Percentiles rank a stretch among this genome's conserved stretches.
These are phyloP conservation scores for Lomographa bimaculata DNA, from an alignment of 2,888 invertebrate species.

Conservation along the genomic window DNA sequence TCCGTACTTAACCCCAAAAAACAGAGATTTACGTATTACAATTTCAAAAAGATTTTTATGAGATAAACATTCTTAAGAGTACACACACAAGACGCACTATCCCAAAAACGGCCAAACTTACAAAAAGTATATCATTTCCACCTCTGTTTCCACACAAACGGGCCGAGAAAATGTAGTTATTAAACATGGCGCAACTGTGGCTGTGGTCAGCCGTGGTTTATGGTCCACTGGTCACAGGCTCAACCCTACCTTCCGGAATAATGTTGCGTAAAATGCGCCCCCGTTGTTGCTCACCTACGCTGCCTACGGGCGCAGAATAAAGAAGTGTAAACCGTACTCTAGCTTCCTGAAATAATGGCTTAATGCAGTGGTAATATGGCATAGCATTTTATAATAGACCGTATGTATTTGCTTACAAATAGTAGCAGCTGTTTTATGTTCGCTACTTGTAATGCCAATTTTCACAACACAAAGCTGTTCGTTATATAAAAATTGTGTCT, in stretches of 20 bases:
- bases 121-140: neutral
- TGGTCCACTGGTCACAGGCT: constrained; percentile 28
- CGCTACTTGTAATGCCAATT: too few species aligned
- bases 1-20: too few species aligned
- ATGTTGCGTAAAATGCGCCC: constrained; percentile 79
- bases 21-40: too few species aligned
- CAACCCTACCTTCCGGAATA: constrained; percentile 48
- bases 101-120: neutral
- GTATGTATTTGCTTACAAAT: too few species aligned
- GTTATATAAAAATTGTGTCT: too few species aligned
- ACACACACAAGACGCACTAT: neutral
- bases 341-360: constrained; percentile 1
- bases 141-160: constrained; percentile 7
- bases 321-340: constrained; percentile 6
- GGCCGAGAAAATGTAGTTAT: constrained; percentile 12
- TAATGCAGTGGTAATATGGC: too few species aligned
- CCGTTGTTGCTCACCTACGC: constrained; percentile 62
- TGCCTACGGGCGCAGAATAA: constrained; percentile 36
- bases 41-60: too few species aligned
- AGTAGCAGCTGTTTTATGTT: too few species aligned
- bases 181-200: constrained; percentile 7
- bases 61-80: too few species aligned
- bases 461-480: too few species aligned
- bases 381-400: too few species aligned
- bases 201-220: constrained; percentile 22